Percentiles rank a stretch among this genome's conserved stretches.
Evolutionary conservation across 2,113 vertebrate genomes (phyloP).

Genomic region (Drymodes brunneopygia): DNA sequence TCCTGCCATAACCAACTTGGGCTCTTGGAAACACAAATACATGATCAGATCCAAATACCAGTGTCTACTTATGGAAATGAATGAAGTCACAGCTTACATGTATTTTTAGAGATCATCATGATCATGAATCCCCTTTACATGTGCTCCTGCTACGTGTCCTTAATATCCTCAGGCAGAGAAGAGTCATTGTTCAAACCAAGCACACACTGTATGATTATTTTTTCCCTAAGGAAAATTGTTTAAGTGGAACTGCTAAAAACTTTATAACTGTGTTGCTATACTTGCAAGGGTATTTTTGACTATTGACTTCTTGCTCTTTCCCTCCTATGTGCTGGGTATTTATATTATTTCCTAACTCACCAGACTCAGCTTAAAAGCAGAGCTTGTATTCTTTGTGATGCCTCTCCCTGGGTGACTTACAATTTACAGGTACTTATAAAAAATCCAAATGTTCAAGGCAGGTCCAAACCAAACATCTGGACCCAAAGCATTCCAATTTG

Average conservation of each 20-base stretch:
- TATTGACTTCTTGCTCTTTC: background rate
- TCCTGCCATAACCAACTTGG: background rate
- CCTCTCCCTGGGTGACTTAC: background rate
- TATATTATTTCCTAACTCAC: background rate
- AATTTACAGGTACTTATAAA: background rate
- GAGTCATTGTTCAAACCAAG: background rate
- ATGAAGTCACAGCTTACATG: background rate
- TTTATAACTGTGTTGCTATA: background rate
- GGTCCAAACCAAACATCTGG: background rate
- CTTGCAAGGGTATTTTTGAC: background rate
- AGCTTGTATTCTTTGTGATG: background rate
- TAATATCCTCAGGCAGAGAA: background rate
- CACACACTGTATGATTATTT: background rate
- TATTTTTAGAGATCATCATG: slow-evolving; percentile 14
- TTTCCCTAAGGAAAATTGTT: background rate
- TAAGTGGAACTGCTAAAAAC: background rate
- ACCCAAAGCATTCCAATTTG: background rate
- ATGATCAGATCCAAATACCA: background rate
- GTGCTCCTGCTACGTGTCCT: background rate
- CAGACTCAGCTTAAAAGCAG: background rate
- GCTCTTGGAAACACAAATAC: background rate
- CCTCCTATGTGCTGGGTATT: background rate
- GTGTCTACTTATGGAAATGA: slow-evolving; percentile 13
- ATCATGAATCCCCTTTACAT: background rate
- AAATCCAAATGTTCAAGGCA: background rate